A percentile compares a stretch with the other conserved stretches of the same genome.
phyloP scores from a whole-genome alignment of 2,888 invertebrate species.

The Morpho deidamia region DNA sequence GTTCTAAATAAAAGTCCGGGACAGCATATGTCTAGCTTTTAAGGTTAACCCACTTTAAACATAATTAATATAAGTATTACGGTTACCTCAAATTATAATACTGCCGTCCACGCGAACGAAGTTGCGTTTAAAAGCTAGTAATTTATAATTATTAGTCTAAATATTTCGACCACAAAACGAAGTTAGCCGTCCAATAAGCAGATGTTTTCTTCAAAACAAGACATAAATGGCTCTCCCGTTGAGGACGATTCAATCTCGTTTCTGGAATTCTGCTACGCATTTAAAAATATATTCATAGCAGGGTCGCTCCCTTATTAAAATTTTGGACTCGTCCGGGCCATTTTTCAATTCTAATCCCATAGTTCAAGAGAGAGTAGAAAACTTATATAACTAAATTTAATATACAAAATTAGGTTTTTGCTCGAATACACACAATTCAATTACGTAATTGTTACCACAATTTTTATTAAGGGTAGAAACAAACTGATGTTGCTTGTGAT shows the following conservation, averaged over 20 bases:
- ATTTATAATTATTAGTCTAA: no score
- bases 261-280: background rate
- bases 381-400: background rate
- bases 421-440: no score
- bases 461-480: no score
- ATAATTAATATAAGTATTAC: no score
- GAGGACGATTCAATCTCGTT: constrained; percentile 8
- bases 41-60: no score
- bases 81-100: no score
- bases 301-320: constrained; percentile 10
- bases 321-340: constrained; percentile 10
- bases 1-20: no score
- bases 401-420: background rate
- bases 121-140: no score
- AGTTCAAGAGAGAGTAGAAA: background rate
- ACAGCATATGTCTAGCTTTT: no score
- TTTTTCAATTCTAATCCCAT: constrained; percentile 9
- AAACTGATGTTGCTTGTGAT: no score
- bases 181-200: background rate
- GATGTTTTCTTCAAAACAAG: constrained; percentile 1
- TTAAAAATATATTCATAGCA: constrained; percentile 9
- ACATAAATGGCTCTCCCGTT: background rate
- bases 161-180: background rate
- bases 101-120: no score
- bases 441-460: no score